These are phyloP conservation scores for Pelobates fuscus DNA, from an alignment of 2,113 vertebrate species.

Conservation along the genomic window DNA sequence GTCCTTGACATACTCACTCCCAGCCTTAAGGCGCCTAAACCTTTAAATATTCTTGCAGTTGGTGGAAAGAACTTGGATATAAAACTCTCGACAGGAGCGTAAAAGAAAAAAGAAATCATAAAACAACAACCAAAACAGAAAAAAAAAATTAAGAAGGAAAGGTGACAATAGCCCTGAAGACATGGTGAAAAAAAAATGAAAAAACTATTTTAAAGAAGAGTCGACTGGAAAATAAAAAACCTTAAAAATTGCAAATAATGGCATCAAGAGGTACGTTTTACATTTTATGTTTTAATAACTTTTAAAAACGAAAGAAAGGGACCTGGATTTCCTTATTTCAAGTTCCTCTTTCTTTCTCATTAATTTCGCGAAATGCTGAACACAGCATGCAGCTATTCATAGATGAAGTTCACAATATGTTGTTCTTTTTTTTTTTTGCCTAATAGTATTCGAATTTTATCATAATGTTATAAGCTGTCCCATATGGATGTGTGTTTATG, in stretches of 20 bases:
- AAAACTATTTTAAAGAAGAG: background rate
- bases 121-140: background rate
- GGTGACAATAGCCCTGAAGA: too few relatives aligned
- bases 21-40: too few relatives aligned
- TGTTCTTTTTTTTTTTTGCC: too few relatives aligned
- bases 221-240: background rate
- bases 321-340: constrained; percentile 15
- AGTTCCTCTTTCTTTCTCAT: constrained; percentile 34
- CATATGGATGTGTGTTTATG: too few relatives aligned
- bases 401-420: background rate
- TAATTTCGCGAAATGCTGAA: background rate
- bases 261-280: constrained; percentile 24
- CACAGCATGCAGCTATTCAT: background rate
- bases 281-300: background rate
- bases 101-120: background rate
- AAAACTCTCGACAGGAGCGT: too few relatives aligned
- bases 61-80: too few relatives aligned
- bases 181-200: too few relatives aligned
- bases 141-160: background rate
- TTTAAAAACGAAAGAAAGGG: background rate
- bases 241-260: constrained; percentile 4
- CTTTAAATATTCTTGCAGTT: too few relatives aligned
- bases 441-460: too few relatives aligned
- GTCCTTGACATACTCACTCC: too few relatives aligned
- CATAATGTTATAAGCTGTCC: too few relatives aligned